These are phyloP conservation scores for Petrocephalus sullivani DNA, from an alignment of 2,797 vertebrate species.

Conservation along the genomic window DNA sequence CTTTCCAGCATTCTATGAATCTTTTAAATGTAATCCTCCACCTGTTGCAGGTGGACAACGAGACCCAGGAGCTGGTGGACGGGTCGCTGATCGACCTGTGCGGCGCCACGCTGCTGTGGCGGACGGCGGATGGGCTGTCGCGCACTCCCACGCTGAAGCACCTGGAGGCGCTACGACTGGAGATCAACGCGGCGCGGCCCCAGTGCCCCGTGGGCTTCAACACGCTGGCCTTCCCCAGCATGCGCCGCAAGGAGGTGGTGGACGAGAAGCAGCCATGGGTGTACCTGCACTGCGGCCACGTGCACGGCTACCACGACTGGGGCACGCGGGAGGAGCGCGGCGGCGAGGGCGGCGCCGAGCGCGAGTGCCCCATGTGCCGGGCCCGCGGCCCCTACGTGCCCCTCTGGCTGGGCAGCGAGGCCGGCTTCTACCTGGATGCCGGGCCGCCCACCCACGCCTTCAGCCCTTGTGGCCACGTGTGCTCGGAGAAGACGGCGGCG, in stretches of 20 bases:
- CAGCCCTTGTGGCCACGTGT: constrained; percentile 86
- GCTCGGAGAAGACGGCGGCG: constrained; percentile 82
- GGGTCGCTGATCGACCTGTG: constrained; percentile 90
- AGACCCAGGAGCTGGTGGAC: constrained; percentile 83
- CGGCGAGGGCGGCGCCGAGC: constrained; percentile 59
- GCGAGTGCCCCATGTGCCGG: constrained; percentile 92
- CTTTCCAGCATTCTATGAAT: not conserved
- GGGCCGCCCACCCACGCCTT: constrained; percentile 85
- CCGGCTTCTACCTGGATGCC: constrained; percentile 85
- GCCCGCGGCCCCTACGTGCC: constrained; percentile 83
- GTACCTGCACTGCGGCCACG: constrained; percentile 87
- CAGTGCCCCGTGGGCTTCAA: constrained; percentile 93
- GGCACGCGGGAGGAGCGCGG: constrained; percentile 70
- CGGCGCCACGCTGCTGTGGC: constrained; percentile 88
- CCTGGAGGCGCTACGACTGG: constrained; percentile 81
- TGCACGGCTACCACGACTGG: constrained; percentile 90
- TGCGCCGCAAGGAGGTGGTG: constrained; percentile 78
- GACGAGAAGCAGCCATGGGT: constrained; percentile 89
- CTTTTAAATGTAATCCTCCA: not conserved
- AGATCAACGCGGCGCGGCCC: constrained; percentile 85
- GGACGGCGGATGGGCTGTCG: constrained; percentile 79
- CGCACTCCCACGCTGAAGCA: constrained; percentile 80
- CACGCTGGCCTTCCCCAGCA: constrained; percentile 88
- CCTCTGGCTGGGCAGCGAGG: constrained; percentile 87
- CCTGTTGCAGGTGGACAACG: constrained; percentile 69